phyloP scores from a whole-genome alignment of 1,140 invertebrate genomes.

The Drosophila erecta region DNA sequence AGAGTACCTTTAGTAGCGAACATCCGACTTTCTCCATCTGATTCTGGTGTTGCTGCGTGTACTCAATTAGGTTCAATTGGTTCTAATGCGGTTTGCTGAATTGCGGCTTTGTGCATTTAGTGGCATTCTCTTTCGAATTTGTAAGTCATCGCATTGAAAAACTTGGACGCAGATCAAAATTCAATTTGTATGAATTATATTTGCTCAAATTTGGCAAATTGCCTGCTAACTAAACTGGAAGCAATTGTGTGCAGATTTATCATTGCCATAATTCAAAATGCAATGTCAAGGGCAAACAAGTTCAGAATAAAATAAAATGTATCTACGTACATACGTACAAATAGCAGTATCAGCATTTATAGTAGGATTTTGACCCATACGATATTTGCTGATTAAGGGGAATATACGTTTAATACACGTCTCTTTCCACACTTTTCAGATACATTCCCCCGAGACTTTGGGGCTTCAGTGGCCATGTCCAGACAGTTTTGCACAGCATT shows the following conservation, averaged over 20 bases:
- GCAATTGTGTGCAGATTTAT: conserved; percentile 23
- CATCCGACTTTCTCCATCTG: conserved; percentile 21
- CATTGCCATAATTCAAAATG: conserved; percentile 5
- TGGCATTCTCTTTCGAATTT: conserved; percentile 14
- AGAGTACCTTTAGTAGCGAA: neutral
- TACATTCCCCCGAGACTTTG: conserved; percentile 95
- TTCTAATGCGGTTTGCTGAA: conserved; percentile 42
- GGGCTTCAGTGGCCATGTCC: conserved; percentile 97
- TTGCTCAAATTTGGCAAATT: conserved; percentile 34
- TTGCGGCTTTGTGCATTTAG: conserved; percentile 25
- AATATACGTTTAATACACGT: conserved; percentile 6
- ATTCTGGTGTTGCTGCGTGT: conserved; percentile 26
- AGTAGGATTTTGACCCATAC: neutral
- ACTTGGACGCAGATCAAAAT: conserved; percentile 17
- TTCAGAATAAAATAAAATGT: neutral
- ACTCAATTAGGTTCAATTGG: conserved; percentile 73
- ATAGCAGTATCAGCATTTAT: too few species aligned
- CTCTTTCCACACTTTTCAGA: conserved; percentile 86
- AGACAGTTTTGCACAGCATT: conserved; percentile 95
- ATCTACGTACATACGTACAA: neutral
- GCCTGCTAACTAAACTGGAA: conserved; percentile 38
- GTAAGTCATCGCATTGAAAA: conserved; percentile 8
- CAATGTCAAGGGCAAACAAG: conserved; percentile 37
- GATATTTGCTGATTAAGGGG: conserved; percentile 5
- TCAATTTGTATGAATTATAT: conserved; percentile 15